Base-by-base conservation (phyloP, 2,797 vertebrate genomes). In the Stomatorhinus walkeri region DNA sequence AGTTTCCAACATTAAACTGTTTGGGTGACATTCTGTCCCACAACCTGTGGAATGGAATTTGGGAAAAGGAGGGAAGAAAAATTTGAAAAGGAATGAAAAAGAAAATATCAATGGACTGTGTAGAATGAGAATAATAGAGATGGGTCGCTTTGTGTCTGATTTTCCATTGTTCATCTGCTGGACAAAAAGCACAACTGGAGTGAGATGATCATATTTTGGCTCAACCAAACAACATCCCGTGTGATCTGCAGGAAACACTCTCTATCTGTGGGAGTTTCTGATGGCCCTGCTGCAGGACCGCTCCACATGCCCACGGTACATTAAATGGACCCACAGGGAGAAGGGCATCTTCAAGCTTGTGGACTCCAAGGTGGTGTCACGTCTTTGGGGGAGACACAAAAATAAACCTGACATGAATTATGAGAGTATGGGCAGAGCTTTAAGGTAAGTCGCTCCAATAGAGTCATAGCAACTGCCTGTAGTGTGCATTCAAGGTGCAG, bases 331-430 rank as follows among this genome's bases (percentile, higher is more conserved):
- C 48, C 96, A 99, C 92, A 94, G 96, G 88, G 96, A 97, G 56
- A 97, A 97, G 79, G 98, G 98, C 88, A 99, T 99, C 94, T 99
- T 99, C 94, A 99, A 99, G 91, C 92, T 99, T 91, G 98, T 99
- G 24, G 98, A 99, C 94, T 99, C 98, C 48, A 99, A 99, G 93
- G 98, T 98, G 4, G 98, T 99, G 36, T 98, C 98, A 88, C 95
- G 93, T 89, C 94, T 99, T 89, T 99, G 98, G 98, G 98, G 98
- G 48, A 99, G 97, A 93, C 98, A 99, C 94, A 99, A 99, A 94
- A 99, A 99, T 94, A 99, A 99, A 91, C 98, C 98, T 28, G 98
- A 99, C 91, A 99, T 99, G 98, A 99, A 99, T 93, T 99, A 99
- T 87, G 98, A 99, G 94, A 99, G 98, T 14, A 99, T 99, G 98